Conservation (phyloP, 2,113 vertebrate species). For the Plotosus lineatus region DNA sequence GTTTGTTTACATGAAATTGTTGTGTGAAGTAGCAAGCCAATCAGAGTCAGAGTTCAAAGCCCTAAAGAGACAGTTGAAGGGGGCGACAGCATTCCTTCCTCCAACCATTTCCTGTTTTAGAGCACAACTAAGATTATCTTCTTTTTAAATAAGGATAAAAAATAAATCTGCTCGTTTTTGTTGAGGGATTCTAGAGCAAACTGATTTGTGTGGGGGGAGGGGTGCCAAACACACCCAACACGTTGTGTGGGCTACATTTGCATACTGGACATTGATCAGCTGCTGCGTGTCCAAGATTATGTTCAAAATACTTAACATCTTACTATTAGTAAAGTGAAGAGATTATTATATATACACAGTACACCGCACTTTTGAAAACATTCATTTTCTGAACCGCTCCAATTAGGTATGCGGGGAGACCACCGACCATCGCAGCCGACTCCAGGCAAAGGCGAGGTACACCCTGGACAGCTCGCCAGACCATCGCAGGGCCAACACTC, state of each 20-base stretch:
- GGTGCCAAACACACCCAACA: background rate
- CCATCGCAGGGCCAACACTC: too few species aligned
- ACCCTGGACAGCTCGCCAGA: too few species aligned
- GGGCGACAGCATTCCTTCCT: slow-evolving; percentile 74
- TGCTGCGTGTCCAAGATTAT: background rate
- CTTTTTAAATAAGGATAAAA: slow-evolving; percentile 52
- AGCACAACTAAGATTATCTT: slow-evolving; percentile 57
- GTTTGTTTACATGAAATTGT: slow-evolving; percentile 76
- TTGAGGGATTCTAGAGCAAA: background rate
- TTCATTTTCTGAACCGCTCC: too few species aligned
- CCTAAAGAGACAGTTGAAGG: slow-evolving; percentile 67
- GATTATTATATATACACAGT: too few species aligned
- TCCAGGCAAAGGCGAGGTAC: too few species aligned
- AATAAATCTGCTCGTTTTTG: slow-evolving; percentile 27
- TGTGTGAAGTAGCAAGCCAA: slow-evolving; percentile 68
- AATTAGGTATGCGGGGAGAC: too few species aligned
- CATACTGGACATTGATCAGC: background rate
- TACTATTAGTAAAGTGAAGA: too few species aligned
- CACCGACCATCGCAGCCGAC: too few species aligned
- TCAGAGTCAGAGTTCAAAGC: slow-evolving; percentile 59
- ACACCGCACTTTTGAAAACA: too few species aligned
- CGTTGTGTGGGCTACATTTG: background rate
- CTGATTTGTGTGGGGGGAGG: background rate
- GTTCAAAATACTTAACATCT: too few species aligned
- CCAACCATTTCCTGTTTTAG: slow-evolving; percentile 77